phyloP scores from a whole-genome alignment of 30 jellyfish, hydroid and myxozoan species.

The Aurelia aurita region DNA sequence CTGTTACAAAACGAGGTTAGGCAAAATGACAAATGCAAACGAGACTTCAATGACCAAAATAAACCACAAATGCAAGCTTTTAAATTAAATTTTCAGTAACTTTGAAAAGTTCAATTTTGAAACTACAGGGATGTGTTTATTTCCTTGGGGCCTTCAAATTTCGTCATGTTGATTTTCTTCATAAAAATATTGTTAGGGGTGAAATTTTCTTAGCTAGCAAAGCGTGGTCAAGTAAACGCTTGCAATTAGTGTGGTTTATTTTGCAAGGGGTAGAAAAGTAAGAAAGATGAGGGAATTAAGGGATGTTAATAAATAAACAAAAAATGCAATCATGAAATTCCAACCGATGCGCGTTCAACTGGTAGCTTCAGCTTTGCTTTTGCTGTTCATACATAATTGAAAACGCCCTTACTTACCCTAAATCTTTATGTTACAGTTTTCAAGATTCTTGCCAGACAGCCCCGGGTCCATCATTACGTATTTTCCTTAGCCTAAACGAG shows the following conservation, averaged over 20 bases:
- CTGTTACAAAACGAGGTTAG: conserved; percentile 68
- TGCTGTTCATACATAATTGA: not conserved
- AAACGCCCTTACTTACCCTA: conserved; percentile 72
- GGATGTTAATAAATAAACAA: not conserved
- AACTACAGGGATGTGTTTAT: no score
- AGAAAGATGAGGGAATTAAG: no score
- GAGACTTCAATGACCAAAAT: not conserved
- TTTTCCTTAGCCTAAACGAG: not conserved
- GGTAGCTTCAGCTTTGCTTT: no score
- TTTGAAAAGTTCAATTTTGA: not conserved
- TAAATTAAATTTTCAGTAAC: no score
- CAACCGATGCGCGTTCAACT: conserved; percentile 27
- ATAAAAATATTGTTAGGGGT: no score
- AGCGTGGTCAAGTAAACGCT: no score
- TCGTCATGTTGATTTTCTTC: no score
- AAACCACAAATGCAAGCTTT: conserved; percentile 33
- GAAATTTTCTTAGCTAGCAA: no score
- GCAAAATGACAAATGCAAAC: conserved; percentile 30
- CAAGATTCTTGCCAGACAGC: conserved; percentile 26
- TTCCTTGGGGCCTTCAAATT: no score
- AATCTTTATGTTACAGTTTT: not conserved
- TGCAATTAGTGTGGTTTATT: not conserved
- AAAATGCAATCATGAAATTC: conserved; percentile 54
- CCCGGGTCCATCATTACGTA: conserved; percentile 14
- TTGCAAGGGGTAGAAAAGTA: not conserved